Conservation (phyloP, 2,113 vertebrate species). For the Uria aalge region DNA sequence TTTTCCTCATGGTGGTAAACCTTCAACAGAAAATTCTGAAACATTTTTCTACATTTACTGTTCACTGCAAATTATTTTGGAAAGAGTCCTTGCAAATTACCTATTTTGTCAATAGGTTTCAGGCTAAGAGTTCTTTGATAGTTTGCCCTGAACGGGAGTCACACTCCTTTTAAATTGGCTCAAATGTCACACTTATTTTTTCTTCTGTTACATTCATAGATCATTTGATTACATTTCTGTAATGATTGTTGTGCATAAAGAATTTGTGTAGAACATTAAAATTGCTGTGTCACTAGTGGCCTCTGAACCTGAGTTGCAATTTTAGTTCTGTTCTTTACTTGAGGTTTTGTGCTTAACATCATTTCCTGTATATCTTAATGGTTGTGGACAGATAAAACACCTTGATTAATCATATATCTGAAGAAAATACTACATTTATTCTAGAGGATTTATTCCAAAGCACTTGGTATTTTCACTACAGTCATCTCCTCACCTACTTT, state of each 20-base stretch:
- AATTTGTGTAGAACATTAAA: neutral
- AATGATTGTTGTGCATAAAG: neutral
- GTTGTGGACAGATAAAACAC: neutral
- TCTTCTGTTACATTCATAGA: neutral
- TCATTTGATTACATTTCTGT: neutral
- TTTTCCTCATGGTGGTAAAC: neutral
- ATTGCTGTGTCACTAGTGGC: neutral
- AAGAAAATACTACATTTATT: neutral
- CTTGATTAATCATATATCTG: neutral
- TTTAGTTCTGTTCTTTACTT: neutral
- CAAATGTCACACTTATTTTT: neutral
- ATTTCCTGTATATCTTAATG: neutral
- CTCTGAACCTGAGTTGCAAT: neutral
- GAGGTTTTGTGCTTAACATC: neutral
- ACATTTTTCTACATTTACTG: neutral
- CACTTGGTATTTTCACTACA: neutral
- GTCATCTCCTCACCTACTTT: neutral
- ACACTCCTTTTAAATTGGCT: neutral
- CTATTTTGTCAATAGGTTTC: neutral
- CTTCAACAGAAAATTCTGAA: neutral
- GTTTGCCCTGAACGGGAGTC: neutral
- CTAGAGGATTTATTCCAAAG: neutral
- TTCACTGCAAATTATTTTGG: neutral
- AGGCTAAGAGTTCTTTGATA: neutral
- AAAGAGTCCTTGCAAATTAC: neutral